Base-by-base conservation (phyloP, 2,797 vertebrate species). In the Yasuhikotakia modesta region DNA sequence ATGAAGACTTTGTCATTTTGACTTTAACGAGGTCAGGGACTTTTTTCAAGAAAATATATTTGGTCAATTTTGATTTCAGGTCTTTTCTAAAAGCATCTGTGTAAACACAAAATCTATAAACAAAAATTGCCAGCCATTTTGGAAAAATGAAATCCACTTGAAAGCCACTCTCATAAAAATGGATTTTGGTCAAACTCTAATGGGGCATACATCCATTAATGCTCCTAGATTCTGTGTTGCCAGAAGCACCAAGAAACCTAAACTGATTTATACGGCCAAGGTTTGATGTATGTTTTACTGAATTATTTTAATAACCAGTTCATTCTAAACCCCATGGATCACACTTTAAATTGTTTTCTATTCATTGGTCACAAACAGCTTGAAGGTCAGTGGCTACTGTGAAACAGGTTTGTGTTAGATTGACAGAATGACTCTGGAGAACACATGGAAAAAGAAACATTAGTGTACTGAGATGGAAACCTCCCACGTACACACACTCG, bases 361-460 rank as follows among this genome's bases (percentile, higher is more conserved):
- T n/a, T 66, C 6, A 58, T 75, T 67, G 30, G 65, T 71, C 50
- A 71, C 48, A 43, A 73, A 70, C 24, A 32, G 57, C 24, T 55
- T 19, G 13, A 69, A 73, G 57, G 63, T 60, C 46, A 78, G 52
- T 13, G 50, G 48, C 50, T 69, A 50, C 61, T 53, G 67, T 53
- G 50, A 43, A 13, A 77, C 22, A 61, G 70, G 58, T 22, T 35
- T n/a, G 12, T 53, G 67, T 72, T 61, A 74, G 65, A 80, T 67
- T 82, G 75, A 80, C 72, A 76, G 68, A 8, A 39, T 46, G 63
- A 50, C 58, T 80, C 78, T 66, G 22, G 71, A 72, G 79, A 76
- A 45, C 39, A 68, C 27, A 30, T 2, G 10, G 24, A 16, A 21
- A 30, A 60, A 17, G 22, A 75, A 7, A 55, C 46, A 73, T 43